Evolutionary conservation across 1,140 invertebrate species (phyloP).

Genomic region (Eueides isabella): DNA sequence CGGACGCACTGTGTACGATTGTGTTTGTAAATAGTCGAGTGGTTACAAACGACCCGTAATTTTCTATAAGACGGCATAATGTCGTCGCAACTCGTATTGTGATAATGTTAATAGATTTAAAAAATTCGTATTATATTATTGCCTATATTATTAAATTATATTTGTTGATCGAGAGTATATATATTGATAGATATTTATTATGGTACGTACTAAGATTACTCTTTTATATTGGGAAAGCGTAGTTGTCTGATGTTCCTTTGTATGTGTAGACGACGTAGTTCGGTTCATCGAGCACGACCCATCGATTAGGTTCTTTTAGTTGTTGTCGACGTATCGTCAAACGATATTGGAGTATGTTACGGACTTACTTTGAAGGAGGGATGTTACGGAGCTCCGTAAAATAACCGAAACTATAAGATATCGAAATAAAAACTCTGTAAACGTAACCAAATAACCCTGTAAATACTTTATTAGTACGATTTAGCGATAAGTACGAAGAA

Average conservation of each 20-base stretch:
- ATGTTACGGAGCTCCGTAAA: too few species aligned
- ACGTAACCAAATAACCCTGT: too few species aligned
- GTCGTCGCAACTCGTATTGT: slow-evolving; percentile 75
- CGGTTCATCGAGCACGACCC: slow-evolving; percentile 43
- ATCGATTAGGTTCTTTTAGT: slow-evolving; percentile 38
- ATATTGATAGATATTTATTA: slow-evolving; percentile 79
- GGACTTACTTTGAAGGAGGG: background rate
- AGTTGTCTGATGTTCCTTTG: slow-evolving; percentile 58
- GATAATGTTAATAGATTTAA: slow-evolving; percentile 77
- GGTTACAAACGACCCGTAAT: slow-evolving; percentile 59
- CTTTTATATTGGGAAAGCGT: slow-evolving; percentile 58
- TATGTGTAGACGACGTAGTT: slow-evolving; percentile 57
- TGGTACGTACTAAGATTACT: slow-evolving; percentile 73
- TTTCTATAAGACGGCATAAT: slow-evolving; percentile 71
- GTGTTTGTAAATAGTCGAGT: slow-evolving; percentile 55
- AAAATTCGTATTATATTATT: slow-evolving; percentile 75
- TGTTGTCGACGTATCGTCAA: slow-evolving; percentile 36
- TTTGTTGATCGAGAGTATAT: slow-evolving; percentile 80
- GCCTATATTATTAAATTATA: slow-evolving; percentile 78
- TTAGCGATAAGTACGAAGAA: too few species aligned
- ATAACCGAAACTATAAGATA: too few species aligned
- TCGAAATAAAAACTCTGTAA: too few species aligned
- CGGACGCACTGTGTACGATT: background rate
- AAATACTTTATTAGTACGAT: too few species aligned
- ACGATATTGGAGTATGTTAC: slow-evolving; percentile 28